phyloP scores from a whole-genome alignment of 2,797 vertebrate species.

The Pipistrellus nathusii region DNA sequence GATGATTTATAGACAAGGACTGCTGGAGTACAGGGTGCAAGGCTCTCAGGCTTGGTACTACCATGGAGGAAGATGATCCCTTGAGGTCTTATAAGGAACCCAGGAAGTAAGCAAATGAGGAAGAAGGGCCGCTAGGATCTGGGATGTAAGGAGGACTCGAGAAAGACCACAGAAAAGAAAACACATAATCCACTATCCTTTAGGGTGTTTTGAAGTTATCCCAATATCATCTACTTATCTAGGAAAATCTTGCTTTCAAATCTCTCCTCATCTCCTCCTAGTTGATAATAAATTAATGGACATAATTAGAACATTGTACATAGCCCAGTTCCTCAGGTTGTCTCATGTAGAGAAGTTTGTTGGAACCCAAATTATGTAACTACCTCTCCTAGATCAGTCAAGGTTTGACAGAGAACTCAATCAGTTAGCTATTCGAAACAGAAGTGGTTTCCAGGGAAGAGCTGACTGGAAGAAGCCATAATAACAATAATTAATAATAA shows the following conservation, averaged over 20 bases:
- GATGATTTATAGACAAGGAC: constrained; percentile 38
- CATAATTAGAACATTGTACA: constrained; percentile 47
- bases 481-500: constrained; percentile 47
- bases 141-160: background rate
- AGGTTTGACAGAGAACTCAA: constrained; percentile 22
- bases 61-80: background rate
- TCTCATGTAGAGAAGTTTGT: constrained; percentile 42
- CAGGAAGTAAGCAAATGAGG: background rate
- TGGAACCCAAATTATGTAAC: constrained; percentile 51
- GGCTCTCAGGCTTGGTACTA: background rate
- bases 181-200: background rate
- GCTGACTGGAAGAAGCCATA: background rate
- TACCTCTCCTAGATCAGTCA: background rate
- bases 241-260: constrained; percentile 51
- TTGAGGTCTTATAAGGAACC: background rate
- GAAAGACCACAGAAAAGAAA: constrained; percentile 23
- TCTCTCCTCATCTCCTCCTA: constrained; percentile 34
- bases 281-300: constrained; percentile 61
- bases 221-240: background rate
- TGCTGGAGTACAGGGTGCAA: background rate
- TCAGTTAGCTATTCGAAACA: constrained; percentile 19
- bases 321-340: constrained; percentile 23
- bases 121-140: background rate
- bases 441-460: constrained; percentile 55
- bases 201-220: constrained; percentile 25